Evolutionary conservation across 2,113 vertebrate species (phyloP).

Genomic region (Cisticola juncidis): DNA sequence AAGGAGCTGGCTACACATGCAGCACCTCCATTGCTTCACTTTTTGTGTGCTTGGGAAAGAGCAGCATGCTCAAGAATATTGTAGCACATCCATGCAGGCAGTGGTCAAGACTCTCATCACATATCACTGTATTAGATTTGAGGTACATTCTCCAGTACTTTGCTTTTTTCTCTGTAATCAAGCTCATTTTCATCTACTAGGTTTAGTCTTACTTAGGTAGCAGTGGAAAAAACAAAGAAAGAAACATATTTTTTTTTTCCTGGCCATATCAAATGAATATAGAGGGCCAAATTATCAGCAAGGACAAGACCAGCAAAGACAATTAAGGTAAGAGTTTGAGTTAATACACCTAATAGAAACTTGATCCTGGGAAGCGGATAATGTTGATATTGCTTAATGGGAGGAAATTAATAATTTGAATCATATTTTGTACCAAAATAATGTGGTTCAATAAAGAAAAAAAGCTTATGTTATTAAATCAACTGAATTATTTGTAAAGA

Average conservation of each 20-base stretch:
- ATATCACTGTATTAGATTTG: not conserved
- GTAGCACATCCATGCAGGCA: too few species aligned
- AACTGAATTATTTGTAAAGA: not conserved
- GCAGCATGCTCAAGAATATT: not conserved
- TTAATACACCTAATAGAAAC: constrained; percentile 6
- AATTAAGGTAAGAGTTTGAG: not conserved
- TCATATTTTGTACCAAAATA: constrained; percentile 5
- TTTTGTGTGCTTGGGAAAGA: not conserved
- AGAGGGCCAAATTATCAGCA: constrained; percentile 4
- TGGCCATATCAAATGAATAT: not conserved
- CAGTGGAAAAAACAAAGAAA: not conserved
- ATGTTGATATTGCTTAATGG: not conserved
- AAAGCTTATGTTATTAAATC: not conserved
- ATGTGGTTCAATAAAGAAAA: constrained; percentile 7
- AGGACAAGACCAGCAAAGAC: not conserved
- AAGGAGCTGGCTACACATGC: not conserved
- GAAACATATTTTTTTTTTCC: not conserved
- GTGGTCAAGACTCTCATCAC: not conserved
- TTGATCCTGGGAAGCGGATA: not conserved
- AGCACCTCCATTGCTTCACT: not conserved
- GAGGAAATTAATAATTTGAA: constrained; percentile 44
- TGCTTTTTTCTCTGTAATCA: not conserved
- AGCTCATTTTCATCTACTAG: not conserved
- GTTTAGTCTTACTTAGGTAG: not conserved
- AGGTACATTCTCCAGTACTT: not conserved